Evolutionary conservation across 2,797 vertebrate genomes (phyloP).

Genomic region (Mormyrops attenuatus): DNA sequence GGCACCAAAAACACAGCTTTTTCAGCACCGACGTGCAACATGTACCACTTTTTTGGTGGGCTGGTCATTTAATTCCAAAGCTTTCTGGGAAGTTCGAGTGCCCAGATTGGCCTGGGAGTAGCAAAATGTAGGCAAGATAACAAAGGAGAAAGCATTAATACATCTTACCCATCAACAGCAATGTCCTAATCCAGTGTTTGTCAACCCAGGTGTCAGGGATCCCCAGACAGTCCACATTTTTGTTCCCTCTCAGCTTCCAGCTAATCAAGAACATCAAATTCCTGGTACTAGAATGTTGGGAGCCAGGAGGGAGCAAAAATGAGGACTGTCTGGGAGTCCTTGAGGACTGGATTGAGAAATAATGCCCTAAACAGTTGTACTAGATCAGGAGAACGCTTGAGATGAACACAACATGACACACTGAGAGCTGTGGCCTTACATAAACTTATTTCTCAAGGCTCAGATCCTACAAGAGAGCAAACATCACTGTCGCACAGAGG

Average conservation of each 20-base stretch:
- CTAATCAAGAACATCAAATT: background rate
- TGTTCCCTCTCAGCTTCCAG: background rate
- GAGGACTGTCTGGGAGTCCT: background rate
- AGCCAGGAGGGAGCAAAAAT: background rate
- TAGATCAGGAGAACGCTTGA: slow-evolving; percentile 34
- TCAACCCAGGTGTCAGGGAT: background rate
- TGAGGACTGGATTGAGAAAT: background rate
- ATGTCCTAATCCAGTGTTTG: background rate
- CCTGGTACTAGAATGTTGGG: background rate
- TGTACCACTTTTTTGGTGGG: background rate
- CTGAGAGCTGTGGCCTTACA: slow-evolving; percentile 10
- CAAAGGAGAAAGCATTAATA: background rate
- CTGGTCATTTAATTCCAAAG: background rate
- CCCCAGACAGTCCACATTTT: background rate
- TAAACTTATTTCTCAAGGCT: background rate
- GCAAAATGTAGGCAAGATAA: background rate
- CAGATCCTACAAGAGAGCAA: background rate
- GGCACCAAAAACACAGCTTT: slow-evolving; percentile 3
- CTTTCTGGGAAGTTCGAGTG: background rate
- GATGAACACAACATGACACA: slow-evolving; percentile 33
- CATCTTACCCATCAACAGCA: background rate
- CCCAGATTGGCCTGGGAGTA: background rate
- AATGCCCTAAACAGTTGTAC: background rate
- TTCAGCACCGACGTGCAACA: background rate
- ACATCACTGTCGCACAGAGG: background rate